Evolutionary conservation across 2,888 invertebrate species (phyloP).

Genomic region (Andrena bucephala): DNA sequence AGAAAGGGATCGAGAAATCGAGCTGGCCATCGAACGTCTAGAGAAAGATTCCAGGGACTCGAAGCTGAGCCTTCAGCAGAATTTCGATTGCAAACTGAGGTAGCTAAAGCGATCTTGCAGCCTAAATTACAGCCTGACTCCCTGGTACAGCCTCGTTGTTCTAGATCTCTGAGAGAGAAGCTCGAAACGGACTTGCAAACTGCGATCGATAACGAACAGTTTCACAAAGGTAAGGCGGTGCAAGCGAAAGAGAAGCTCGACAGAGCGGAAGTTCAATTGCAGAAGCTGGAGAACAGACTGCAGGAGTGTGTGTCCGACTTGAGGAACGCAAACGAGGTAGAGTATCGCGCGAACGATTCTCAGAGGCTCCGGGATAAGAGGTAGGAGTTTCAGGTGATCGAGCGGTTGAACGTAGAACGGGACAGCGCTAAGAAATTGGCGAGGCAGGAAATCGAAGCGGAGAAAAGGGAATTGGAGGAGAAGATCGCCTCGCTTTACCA

Average conservation of each 20-base stretch:
- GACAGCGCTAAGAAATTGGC: slow-evolving; percentile 87
- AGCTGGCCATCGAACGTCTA: slow-evolving; percentile 89
- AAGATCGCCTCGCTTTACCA: slow-evolving; percentile 84
- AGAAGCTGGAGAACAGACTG: slow-evolving; percentile 87
- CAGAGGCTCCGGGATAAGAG: neutral
- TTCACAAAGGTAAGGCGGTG: slow-evolving; percentile 89
- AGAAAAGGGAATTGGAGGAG: slow-evolving; percentile 88
- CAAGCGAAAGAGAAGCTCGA: slow-evolving; percentile 89
- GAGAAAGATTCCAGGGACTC: slow-evolving; percentile 89
- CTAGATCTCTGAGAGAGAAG: slow-evolving; percentile 91
- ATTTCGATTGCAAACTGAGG: slow-evolving; percentile 86
- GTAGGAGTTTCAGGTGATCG: slow-evolving; percentile 82
- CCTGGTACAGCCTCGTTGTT: slow-evolving; percentile 8
- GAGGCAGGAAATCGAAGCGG: slow-evolving; percentile 88
- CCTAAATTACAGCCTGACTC: neutral
- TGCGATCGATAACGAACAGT: slow-evolving; percentile 89
- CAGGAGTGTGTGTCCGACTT: slow-evolving; percentile 90
- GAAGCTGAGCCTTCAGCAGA: slow-evolving; percentile 87
- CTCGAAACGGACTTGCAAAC: slow-evolving; percentile 90
- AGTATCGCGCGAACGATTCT: too few relatives aligned
- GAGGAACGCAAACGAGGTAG: slow-evolving; percentile 88
- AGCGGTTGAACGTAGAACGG: slow-evolving; percentile 86
- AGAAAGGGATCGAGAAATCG: slow-evolving; percentile 93
- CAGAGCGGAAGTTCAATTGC: slow-evolving; percentile 88
- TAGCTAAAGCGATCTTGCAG: slow-evolving; percentile 50